Evolutionary conservation across 2,797 vertebrate species (phyloP).

Genomic region (Nasua narica): DNA sequence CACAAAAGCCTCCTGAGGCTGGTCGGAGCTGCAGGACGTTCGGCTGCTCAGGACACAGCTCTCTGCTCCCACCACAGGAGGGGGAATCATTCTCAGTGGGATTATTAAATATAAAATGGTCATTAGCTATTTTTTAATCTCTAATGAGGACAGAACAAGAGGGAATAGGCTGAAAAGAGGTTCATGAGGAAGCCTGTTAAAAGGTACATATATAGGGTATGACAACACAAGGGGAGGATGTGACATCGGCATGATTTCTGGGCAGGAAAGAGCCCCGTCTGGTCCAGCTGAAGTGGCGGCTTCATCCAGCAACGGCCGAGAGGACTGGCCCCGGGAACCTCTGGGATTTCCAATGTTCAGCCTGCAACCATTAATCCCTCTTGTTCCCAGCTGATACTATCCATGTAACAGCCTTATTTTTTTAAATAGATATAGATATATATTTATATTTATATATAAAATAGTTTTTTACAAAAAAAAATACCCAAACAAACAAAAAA

Average conservation of each 20-base stretch:
- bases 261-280: neutral
- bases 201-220: neutral
- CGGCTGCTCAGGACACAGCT: neutral
- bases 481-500: conserved; percentile 29
- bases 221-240: neutral
- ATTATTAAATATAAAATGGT: conserved; percentile 48
- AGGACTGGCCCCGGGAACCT: neutral
- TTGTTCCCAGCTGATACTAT: conserved; percentile 28
- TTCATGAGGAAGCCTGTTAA: neutral
- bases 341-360: neutral
- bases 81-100: conserved; percentile 1
- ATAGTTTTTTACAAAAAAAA: conserved; percentile 81
- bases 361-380: neutral
- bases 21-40: neutral
- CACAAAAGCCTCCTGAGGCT: neutral
- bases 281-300: neutral
- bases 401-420: conserved; percentile 34
- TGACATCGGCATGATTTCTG: neutral
- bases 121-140: conserved; percentile 59
- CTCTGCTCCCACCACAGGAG: neutral
- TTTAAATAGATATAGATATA: conserved; percentile 80
- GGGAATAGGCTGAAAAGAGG: conserved; percentile 51
- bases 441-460: conserved; percentile 83
- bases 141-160: conserved; percentile 58
- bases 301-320: neutral